phyloP scores from a whole-genome alignment of 2,113 vertebrate genomes.

The Spilogale gracilis region DNA sequence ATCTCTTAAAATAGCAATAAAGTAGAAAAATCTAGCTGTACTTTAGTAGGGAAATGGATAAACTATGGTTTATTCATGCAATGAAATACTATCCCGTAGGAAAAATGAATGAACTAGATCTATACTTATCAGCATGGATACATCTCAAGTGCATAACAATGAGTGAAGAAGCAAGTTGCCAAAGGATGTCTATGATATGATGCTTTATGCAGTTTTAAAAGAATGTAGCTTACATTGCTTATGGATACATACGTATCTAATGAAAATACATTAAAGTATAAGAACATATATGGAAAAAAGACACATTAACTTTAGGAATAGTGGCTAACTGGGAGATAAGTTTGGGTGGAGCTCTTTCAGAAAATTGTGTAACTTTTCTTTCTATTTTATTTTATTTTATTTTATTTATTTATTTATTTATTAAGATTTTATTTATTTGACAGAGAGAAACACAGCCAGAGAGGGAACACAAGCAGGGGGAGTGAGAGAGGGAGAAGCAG shows the following conservation, averaged over 20 bases:
- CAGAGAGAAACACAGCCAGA: too few species aligned
- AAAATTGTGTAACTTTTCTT: background rate
- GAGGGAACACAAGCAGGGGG: too few species aligned
- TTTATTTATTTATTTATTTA: too few species aligned
- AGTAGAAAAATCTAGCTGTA: background rate
- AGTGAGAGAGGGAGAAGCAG: too few species aligned
- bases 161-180: slow-evolving; percentile 14
- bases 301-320: background rate
- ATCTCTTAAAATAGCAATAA: slow-evolving; percentile 36
- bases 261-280: background rate
- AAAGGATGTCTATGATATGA: background rate
- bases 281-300: background rate
- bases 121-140: background rate
- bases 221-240: background rate
- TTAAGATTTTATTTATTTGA: too few species aligned
- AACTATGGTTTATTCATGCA: slow-evolving; percentile 46
- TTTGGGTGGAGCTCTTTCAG: background rate
- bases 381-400: too few species aligned
- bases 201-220: slow-evolving; percentile 11
- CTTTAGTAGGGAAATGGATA: background rate
- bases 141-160: background rate
- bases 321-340: background rate
- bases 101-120: slow-evolving; percentile 36
- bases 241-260: background rate
- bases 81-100: background rate